Conservation (phyloP, 2,797 vertebrate genomes). For the Graptemys geographica region DNA sequence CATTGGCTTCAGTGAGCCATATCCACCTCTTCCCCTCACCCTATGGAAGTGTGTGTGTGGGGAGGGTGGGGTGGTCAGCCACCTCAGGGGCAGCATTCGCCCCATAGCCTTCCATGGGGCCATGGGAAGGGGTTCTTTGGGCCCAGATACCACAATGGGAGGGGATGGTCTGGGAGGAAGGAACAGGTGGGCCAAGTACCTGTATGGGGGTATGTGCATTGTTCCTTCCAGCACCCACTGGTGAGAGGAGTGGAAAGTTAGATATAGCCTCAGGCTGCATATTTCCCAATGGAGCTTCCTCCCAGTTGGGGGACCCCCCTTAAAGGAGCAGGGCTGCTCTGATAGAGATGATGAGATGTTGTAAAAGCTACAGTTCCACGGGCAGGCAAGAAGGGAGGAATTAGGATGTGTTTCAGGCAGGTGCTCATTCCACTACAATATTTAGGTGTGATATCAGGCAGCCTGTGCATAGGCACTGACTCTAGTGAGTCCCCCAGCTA, state of each 20-base stretch:
- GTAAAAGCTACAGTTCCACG: accelerated
- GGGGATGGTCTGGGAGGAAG: background rate
- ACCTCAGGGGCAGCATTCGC: background rate
- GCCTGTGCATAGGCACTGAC: background rate
- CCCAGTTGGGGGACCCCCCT: background rate
- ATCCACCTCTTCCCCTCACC: too few relatives aligned
- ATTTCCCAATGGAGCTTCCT: background rate
- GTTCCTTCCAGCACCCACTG: background rate
- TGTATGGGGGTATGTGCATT: background rate
- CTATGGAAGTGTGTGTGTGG: too few relatives aligned
- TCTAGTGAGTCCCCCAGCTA: background rate
- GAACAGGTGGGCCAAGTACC: background rate
- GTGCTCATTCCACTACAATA: background rate
- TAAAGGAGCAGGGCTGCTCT: background rate
- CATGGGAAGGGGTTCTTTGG: background rate
- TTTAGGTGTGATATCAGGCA: background rate
- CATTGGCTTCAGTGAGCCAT: background rate
- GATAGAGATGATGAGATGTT: background rate
- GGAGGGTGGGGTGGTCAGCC: background rate
- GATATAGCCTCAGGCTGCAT: background rate
- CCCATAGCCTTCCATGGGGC: background rate
- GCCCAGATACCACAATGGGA: background rate
- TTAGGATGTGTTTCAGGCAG: background rate
- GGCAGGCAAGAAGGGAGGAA: background rate
- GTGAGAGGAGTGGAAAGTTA: background rate